Base-by-base conservation (phyloP, 2,888 invertebrate species). In the Pterostichus niger region DNA sequence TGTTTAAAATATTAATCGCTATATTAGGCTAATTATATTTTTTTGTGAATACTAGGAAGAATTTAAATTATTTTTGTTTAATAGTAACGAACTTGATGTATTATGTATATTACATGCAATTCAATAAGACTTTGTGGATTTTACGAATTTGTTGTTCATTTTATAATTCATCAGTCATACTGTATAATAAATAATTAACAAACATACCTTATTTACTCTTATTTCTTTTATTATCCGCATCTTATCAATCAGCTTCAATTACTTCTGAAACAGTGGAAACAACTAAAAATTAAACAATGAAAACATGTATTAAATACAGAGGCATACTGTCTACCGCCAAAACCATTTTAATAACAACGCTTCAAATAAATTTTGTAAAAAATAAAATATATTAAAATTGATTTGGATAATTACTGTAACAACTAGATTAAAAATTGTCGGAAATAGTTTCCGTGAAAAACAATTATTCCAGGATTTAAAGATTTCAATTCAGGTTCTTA, bases 11-110 rank as follows among this genome's bases (percentile, higher is more conserved):
- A 71, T 71, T 71, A 71, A 15, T 71, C 68, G 64, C 79, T 64
- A 79, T 64, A 79, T 56, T 81, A 81, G 81, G 73, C 54, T 81
- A 81, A 81, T 79, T 78, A 78, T 78, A 56, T 78, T 78, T 78
- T 40, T 78, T 40, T 78, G 73, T 73, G 71, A 81, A 81, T 81
- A 78, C 0, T 78, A 81, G 81, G 54, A 81, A 54, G 52, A 81
- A 81, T 81, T 81, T 81, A 81, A 81, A 81, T 81, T 81, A 81
- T 81, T 81, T 80, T 81, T 81, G 81, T 71, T 81, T 81, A 73
- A 61, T 78, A 44, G 56, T 59, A 78, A 78, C 78, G 78, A 61
- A 78, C 59, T 78, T 78, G 59, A 78, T 78, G 78, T 78, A 78
- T 56, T 59, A 61, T 56, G 78, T 78, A 78, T 61, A 78, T 56